Base-by-base conservation (phyloP, 2,888 invertebrate genomes). In the Cephonodes hylas region DNA sequence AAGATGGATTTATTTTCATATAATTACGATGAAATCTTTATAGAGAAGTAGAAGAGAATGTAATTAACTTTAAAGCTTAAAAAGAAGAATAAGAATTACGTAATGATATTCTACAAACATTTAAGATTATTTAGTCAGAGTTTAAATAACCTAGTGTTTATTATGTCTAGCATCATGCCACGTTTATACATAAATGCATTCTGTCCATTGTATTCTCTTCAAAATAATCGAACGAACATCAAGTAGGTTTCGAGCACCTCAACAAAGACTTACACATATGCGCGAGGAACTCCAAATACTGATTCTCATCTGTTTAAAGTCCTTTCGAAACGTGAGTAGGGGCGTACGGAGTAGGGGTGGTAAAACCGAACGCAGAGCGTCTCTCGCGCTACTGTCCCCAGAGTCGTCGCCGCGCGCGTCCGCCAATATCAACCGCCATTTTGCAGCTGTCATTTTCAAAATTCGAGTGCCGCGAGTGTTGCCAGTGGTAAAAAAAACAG, bases 271-370 rank as follows among this genome's bases (percentile, higher is more conserved):
- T 53, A 3, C 27, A 25, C 31, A 58, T n/a, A n/a, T n/a, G 31
- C 22, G 23, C n/a, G 18, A 59, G 34, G 59, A 53, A 59, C 63
- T 56, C 63, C 31, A 56, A 63, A 38, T 10, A 38, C 25, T 75
- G 76, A 77, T 80, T 82, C 81, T 80, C 83, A 80, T 84, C 84
- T 73, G 69, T 38, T 77, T 70, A 67, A 71, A 74, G 83, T 90
- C 91, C 91, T 92, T 91, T 91, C 91, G 86, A 90, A 91, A 91
- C 75, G 68, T 66, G 73, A 87, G 89, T 81, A 86, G 88, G 88
- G 89, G 86, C 75, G 76, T 69, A 60, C 72, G 79, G 85, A 88
- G 91, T 85, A 91, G 92, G 91, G 89, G 88, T 85, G 89, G 90
- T 91, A 91, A 91, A 92, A 92, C 86, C 74, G 76, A 80, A 80